Conservation (phyloP, 2,888 invertebrate genomes). For the Pantelozetes paolii region DNA sequence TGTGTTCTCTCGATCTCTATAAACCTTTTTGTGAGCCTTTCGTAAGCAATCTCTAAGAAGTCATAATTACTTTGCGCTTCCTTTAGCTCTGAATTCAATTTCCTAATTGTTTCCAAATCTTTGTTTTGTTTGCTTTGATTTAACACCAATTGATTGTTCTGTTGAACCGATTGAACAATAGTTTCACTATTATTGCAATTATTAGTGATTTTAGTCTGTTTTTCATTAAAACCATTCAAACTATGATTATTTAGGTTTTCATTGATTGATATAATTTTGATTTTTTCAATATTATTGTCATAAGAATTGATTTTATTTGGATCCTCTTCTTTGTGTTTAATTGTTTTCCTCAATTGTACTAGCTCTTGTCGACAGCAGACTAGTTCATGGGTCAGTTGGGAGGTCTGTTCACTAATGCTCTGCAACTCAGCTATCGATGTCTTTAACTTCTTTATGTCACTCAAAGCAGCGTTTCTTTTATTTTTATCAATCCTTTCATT, state of each 20-base stretch:
- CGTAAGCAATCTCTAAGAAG: constrained; percentile 48
- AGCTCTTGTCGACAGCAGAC: constrained; percentile 28
- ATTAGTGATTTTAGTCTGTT: not conserved
- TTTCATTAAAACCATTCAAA: not conserved
- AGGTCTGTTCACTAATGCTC: constrained; percentile 11
- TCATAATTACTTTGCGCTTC: constrained; percentile 46
- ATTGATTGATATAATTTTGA: constrained; percentile 10
- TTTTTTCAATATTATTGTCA: constrained; percentile 14
- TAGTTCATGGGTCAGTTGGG: constrained; percentile 9
- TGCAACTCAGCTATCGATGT: constrained; percentile 4
- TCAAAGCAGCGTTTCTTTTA: not conserved
- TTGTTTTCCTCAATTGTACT: constrained; percentile 13
- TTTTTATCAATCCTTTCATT: constrained; percentile 20
- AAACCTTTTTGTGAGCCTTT: constrained; percentile 54
- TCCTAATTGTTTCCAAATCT: constrained; percentile 5
- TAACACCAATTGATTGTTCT: not conserved
- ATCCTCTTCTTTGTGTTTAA: constrained; percentile 18
- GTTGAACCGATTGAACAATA: not conserved
- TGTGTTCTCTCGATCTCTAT: constrained; percentile 61
- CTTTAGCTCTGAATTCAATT: constrained; percentile 46
- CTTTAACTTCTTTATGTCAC: constrained; percentile 12
- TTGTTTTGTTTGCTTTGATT: constrained; percentile 21
- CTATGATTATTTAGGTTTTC: constrained; percentile 6
- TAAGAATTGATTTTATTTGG: constrained; percentile 1
- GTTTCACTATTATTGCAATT: not conserved